These are phyloP conservation scores for Jaculus jaculus DNA, from an alignment of 2,113 vertebrate genomes.

Conservation along the genomic window DNA sequence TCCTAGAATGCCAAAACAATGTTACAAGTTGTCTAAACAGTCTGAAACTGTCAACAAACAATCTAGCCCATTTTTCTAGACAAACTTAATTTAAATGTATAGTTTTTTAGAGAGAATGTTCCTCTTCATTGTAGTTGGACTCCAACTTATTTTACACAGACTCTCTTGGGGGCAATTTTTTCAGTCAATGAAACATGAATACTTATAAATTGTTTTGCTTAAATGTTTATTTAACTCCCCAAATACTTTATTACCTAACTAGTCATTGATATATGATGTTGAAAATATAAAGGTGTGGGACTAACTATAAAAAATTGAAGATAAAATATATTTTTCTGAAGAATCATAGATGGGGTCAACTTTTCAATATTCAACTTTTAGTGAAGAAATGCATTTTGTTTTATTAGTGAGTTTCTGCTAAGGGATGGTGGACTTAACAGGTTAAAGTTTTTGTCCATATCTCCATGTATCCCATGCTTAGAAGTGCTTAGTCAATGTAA, in stretches of 20 bases:
- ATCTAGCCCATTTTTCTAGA: not conserved
- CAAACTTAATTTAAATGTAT: slow-evolving; percentile 50
- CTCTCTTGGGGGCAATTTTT: not conserved
- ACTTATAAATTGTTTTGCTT: slow-evolving; percentile 54
- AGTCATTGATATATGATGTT: not conserved
- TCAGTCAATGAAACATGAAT: slow-evolving; percentile 40
- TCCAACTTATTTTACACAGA: slow-evolving; percentile 36
- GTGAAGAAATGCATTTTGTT: not conserved
- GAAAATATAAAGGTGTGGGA: not conserved
- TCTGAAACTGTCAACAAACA: not conserved
- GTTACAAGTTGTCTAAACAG: not conserved
- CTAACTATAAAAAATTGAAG: not conserved
- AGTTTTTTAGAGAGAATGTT: not conserved
- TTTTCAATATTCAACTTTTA: not conserved
- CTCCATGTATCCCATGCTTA: not conserved
- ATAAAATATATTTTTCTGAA: not conserved
- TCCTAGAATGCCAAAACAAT: not conserved
- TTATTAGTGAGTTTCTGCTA: not conserved
- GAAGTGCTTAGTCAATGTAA: slow-evolving; percentile 26
- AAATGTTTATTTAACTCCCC: slow-evolving; percentile 17
- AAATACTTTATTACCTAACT: slow-evolving; percentile 29
- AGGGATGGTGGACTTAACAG: not conserved
- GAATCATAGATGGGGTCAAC: not conserved
- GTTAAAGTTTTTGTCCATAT: not conserved
- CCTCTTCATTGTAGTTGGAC: not conserved